phyloP scores from a whole-genome alignment of 2,113 vertebrate species.

The Ptilorrhoa leucosticta region DNA sequence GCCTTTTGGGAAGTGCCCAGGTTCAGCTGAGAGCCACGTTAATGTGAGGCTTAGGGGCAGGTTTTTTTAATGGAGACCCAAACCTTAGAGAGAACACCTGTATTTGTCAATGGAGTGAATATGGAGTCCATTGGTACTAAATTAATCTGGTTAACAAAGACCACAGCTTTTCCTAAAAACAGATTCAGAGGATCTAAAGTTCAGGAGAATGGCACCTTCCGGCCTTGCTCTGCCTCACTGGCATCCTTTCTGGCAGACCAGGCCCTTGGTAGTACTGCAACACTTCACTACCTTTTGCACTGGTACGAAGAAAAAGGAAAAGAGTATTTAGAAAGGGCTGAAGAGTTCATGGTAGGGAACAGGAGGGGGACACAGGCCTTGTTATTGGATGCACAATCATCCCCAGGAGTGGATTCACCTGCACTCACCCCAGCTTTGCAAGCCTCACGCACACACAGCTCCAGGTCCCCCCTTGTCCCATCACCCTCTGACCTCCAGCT shows the following conservation, averaged over 20 bases:
- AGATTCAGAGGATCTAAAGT: neutral
- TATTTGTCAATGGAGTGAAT: neutral
- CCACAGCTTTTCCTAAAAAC: neutral
- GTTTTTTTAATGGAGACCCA: neutral
- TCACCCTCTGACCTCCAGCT: neutral
- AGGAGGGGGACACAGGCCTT: neutral
- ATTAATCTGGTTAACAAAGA: neutral
- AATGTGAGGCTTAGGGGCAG: neutral
- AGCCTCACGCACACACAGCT: neutral
- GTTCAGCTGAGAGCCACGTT: neutral
- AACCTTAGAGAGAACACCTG: neutral
- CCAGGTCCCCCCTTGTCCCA: neutral
- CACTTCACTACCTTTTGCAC: neutral
- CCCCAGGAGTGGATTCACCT: neutral
- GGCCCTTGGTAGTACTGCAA: neutral
- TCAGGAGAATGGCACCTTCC: neutral
- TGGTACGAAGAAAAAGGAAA: neutral
- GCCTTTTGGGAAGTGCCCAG: neutral
- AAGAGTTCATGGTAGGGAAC: neutral
- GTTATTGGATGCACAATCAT: neutral
- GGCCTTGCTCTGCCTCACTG: neutral
- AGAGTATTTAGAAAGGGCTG: neutral
- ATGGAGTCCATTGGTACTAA: neutral
- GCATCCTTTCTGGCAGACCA: neutral
- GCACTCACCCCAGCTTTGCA: neutral